Evolutionary conservation across 2,113 vertebrate genomes (phyloP), one percentile per base, ranked within the genome.

Genomic region (Dicerorhinus sumatrensis): DNA sequence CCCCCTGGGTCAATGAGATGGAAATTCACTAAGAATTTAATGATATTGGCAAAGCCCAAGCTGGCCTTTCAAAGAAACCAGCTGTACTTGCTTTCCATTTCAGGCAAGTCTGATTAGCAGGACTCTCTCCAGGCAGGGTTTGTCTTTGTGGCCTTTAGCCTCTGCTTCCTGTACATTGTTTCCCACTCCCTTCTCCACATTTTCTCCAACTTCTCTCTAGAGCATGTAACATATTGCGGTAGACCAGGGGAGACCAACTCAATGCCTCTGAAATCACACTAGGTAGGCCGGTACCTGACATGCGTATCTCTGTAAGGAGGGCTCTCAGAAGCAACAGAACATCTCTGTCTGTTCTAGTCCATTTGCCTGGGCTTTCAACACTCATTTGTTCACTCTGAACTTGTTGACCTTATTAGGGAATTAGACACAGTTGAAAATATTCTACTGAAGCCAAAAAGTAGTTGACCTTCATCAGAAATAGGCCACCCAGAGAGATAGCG

Each of bases 11-110:
- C 86, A 96, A 73, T 91, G 88, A 92, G 58, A 93, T 93, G 77
- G 89, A 97, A 96, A 91, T 93, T 91, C 70, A 89, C 89, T 94
- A 76, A 96, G 67, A 95, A 93, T 86, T 92, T 92, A 95, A 94
- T 96, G 36, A 60, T 81, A 4, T 56, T 51, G 77, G 21, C 72
- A 77, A 60, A 94, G 92, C n/a, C 39, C 14, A 92, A 56, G 13
- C 62, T 93, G 42, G 21, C 62, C 96, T 96, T 96, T 94, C 97
- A 93, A 79, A 91, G 91, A 97, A 96, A 29, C 16, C 48, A 17
- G 27, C 85, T 91, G 2, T 80, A 76, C 23, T 80, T 95, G 76
- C 42, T 94, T 93, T 91, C 72, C 31, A 73, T 89, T 81, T 86
- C 76, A 83, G 62, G 65, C 46, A 3, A 60, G 48, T 62, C 84